Percentiles rank a stretch among this genome's conserved stretches.
Evolutionary conservation across 2,888 invertebrate species (phyloP).

Genomic region (Oligia latruncula): DNA sequence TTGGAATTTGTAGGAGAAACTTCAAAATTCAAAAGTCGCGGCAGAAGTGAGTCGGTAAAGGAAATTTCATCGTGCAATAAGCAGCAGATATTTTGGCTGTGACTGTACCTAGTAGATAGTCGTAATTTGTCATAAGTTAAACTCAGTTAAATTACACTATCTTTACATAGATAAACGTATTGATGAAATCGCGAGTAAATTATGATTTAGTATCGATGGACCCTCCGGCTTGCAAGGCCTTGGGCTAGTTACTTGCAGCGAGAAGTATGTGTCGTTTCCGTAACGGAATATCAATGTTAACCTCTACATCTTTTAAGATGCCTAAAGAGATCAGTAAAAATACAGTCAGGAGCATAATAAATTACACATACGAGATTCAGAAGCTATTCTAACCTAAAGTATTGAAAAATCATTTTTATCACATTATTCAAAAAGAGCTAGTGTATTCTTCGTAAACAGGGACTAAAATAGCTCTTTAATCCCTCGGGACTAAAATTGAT

Average conservation of each 20-base stretch:
- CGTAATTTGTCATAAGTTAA: background rate
- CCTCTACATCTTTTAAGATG: conserved; percentile 7
- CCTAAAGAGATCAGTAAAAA: background rate
- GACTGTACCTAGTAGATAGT: background rate
- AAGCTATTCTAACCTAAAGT: background rate
- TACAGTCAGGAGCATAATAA: background rate
- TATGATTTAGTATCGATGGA: conserved; percentile 23
- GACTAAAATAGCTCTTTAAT: too few relatives aligned
- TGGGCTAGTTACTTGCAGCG: conserved; percentile 43
- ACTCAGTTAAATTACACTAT: background rate
- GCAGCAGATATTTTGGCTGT: background rate
- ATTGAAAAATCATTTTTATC: too few relatives aligned
- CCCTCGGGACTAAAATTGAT: too few relatives aligned
- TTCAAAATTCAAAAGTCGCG: background rate
- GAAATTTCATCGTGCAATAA: background rate
- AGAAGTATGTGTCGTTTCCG: conserved; percentile 29
- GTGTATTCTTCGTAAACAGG: too few relatives aligned
- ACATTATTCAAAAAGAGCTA: too few relatives aligned
- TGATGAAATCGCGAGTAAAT: background rate
- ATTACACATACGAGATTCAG: background rate
- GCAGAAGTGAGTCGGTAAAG: background rate
- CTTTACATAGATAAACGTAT: background rate
- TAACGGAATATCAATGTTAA: conserved; percentile 37
- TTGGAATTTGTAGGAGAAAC: background rate
- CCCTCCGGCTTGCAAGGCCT: conserved; percentile 22